Conservation (phyloP, 2,797 vertebrate genomes). For the Lutjanus campechanus region DNA sequence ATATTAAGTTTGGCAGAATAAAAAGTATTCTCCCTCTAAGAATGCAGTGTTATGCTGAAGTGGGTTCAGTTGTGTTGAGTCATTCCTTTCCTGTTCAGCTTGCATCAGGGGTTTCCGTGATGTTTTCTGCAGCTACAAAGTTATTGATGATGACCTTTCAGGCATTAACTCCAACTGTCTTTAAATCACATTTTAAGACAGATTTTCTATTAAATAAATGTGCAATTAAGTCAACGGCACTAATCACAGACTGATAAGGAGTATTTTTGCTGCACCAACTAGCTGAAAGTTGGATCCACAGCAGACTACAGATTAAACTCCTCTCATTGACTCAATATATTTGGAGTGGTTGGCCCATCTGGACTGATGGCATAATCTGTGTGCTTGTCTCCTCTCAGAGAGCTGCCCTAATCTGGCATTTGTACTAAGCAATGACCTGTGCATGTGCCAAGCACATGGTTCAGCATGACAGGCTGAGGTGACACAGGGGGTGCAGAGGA, state of each 20-base stretch:
- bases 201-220: slow-evolving; percentile 21
- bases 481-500: slow-evolving; percentile 39
- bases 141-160: slow-evolving; percentile 42
- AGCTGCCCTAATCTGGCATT: slow-evolving; percentile 70
- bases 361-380: slow-evolving; percentile 72
- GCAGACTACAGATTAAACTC: slow-evolving; percentile 34
- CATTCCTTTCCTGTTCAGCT: slow-evolving; percentile 59
- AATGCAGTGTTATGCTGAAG: slow-evolving; percentile 40
- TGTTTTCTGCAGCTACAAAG: slow-evolving; percentile 35
- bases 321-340: slow-evolving; percentile 45
- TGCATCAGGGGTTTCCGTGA: slow-evolving; percentile 48
- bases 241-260: slow-evolving; percentile 29
- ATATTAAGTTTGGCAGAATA: slow-evolving; percentile 53
- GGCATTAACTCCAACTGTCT: slow-evolving; percentile 13
- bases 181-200: slow-evolving; percentile 20
- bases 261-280: slow-evolving; percentile 20
- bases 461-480: slow-evolving; percentile 21
- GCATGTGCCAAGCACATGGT: slow-evolving; percentile 56
- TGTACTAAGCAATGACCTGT: slow-evolving; percentile 54
- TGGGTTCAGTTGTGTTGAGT: slow-evolving; percentile 56
- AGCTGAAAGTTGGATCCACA: slow-evolving; percentile 44
- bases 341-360: slow-evolving; percentile 69
- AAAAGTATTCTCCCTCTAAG: slow-evolving; percentile 33
- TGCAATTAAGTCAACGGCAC: slow-evolving; percentile 14
- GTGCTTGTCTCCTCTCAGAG: slow-evolving; percentile 51